Evolutionary conservation across 1,140 invertebrate genomes (phyloP).

Genomic region (Maniola jurtina): DNA sequence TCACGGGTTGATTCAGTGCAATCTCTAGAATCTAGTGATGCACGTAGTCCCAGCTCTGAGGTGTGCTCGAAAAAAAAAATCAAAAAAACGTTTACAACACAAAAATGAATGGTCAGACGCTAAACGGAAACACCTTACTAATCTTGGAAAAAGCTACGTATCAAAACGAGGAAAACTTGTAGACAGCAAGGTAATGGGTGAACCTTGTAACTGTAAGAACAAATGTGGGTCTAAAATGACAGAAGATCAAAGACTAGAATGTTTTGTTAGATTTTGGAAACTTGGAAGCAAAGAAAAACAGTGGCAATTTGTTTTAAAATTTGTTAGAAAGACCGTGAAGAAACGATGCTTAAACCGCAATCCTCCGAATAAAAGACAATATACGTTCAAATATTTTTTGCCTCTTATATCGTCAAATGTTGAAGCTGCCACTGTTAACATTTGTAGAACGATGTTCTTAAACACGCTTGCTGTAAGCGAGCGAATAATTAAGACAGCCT

Average conservation of each 20-base stretch:
- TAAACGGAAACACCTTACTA: neutral
- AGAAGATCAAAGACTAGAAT: neutral
- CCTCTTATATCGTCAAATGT: neutral
- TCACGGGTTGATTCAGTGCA: too few species aligned
- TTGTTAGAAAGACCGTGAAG: neutral
- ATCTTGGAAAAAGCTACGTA: neutral
- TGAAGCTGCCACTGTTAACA: neutral
- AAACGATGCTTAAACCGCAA: neutral
- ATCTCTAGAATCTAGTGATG: too few species aligned
- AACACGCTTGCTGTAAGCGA: constrained; percentile 10
- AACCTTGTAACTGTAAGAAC: neutral
- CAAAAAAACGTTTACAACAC: too few species aligned
- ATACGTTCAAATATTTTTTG: constrained; percentile 14
- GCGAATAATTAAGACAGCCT: constrained; percentile 12
- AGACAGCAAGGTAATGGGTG: neutral
- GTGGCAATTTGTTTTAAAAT: constrained; percentile 1
- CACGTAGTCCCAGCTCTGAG: too few species aligned
- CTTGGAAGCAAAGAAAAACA: constrained; percentile 8
- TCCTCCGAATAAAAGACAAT: neutral
- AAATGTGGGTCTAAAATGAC: constrained; percentile 1
- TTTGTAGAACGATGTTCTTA: constrained; percentile 29
- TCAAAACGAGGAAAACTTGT: neutral
- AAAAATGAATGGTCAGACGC: neutral
- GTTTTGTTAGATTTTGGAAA: constrained; percentile 14
- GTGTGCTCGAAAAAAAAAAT: too few species aligned